Evolutionary conservation across 2,888 invertebrate species (phyloP).

Genomic region (Eulithis testata): DNA sequence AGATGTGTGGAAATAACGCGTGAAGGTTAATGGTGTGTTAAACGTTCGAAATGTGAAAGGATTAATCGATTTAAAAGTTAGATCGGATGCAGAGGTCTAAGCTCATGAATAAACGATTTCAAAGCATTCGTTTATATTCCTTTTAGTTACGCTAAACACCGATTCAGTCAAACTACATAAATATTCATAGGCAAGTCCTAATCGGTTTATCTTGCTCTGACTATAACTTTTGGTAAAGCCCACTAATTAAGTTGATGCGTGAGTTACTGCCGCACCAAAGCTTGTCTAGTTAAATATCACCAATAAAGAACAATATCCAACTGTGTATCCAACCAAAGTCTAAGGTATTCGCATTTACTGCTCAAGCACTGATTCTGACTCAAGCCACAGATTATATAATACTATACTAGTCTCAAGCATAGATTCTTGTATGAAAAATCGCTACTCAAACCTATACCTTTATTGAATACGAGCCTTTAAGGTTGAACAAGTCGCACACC

Average conservation of each 20-base stretch:
- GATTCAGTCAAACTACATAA: no score
- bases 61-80: slow-evolving; percentile 47
- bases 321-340: background rate
- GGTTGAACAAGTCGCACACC: no score
- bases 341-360: no score
- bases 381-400: no score
- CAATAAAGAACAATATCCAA: slow-evolving; percentile 8
- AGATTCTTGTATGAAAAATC: no score
- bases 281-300: background rate
- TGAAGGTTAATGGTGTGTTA: slow-evolving; percentile 54
- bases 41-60: slow-evolving; percentile 54
- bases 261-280: background rate
- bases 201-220: background rate
- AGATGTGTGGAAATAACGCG: slow-evolving; percentile 60
- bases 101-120: background rate
- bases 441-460: no score
- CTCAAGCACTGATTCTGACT: no score
- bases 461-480: no score
- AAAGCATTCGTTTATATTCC: no score
- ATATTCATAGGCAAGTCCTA: slow-evolving; percentile 9
- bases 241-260: background rate
- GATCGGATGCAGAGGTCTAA: slow-evolving; percentile 22
- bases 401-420: no score
- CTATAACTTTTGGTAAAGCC: slow-evolving; percentile 1
- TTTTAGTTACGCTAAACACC: no score